A percentile compares a stretch with the other conserved stretches of the same genome.
Evolutionary conservation across 2,888 invertebrate species (phyloP).

Genomic region (Megaustenia siamemsis): DNA sequence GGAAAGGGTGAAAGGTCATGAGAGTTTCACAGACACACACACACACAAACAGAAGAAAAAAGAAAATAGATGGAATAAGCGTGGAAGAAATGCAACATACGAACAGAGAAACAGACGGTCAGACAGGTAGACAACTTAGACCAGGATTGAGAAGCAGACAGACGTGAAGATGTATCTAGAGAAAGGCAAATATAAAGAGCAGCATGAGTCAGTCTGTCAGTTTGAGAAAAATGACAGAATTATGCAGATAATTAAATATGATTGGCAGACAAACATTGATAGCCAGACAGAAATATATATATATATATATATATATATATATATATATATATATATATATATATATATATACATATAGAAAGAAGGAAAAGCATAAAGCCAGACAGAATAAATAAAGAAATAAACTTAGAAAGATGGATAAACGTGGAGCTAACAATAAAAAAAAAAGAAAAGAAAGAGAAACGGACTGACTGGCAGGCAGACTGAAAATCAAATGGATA

Average conservation of each 20-base stretch:
- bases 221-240: too few relatives aligned
- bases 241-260: too few relatives aligned
- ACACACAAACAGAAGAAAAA: not conserved
- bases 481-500: too few relatives aligned
- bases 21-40: not conserved
- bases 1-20: not conserved
- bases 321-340: not conserved
- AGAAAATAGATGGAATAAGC: not conserved
- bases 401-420: not conserved
- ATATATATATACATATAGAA: too few relatives aligned
- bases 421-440: not conserved
- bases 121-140: not conserved
- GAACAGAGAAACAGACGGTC: not conserved
- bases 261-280: not conserved
- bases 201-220: too few relatives aligned
- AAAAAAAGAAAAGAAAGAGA: not conserved
- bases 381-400: not conserved
- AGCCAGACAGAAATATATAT: too few relatives aligned
- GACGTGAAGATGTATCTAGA: not conserved
- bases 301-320: slow-evolving; percentile 24
- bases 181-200: too few relatives aligned
- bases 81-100: not conserved
- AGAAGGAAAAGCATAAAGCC: not conserved
- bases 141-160: not conserved
- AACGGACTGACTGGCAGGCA: not conserved